Base-by-base conservation (phyloP, 2,113 vertebrate species). In the Hirundichthys speculiger region DNA sequence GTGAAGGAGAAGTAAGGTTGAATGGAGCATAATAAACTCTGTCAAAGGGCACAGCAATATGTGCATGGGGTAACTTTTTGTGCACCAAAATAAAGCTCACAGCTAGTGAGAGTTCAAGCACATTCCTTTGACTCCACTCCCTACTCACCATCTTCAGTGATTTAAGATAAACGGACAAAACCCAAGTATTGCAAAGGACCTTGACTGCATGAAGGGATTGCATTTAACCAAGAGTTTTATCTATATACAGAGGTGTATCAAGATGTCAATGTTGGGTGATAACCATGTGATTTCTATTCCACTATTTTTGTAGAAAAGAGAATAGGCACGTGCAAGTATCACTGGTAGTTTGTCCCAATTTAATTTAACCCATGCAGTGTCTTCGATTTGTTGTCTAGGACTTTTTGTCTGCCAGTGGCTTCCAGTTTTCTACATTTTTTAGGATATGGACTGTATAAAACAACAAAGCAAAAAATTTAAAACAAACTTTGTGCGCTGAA, bases 361-460 rank as follows among this genome's bases (percentile, higher is more conserved):
- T 72, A 19, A 72, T 82, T 84, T 69, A 30, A 75, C 51, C 69
- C 69, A 68, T 77, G 55, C 48, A 40, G 72, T 90, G 81, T 83
- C 82, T 89, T 75, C 68, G 68, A 87, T 83, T 59, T 65, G 66
- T 79, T 71, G 80, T 89, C 80, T 82, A 83, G 74, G 75, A 89
- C 78, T 59, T 81, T 88, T 86, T 86, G 86, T 90, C 86, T 91
- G 89, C 83, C 86, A 88, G 79, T 90, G 89, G 89, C 91, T 92
- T 93, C 91, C 91, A 89, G 70, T 93, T 92, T 93, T 91, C 59
- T 92, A 92, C 49, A 73, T 84, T 88, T 89, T 84, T 79, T 88
- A 84, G 86, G 40, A 75, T 75, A 75, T 74, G 81, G 77, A 73
- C 74, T 73, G 76, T 86, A 72, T 78, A 78, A 86, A 89, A 82